Percentiles rank a stretch among this genome's conserved stretches.
Conservation (phyloP, 1,140 invertebrate genomes). For the Gryon sp. region DNA sequence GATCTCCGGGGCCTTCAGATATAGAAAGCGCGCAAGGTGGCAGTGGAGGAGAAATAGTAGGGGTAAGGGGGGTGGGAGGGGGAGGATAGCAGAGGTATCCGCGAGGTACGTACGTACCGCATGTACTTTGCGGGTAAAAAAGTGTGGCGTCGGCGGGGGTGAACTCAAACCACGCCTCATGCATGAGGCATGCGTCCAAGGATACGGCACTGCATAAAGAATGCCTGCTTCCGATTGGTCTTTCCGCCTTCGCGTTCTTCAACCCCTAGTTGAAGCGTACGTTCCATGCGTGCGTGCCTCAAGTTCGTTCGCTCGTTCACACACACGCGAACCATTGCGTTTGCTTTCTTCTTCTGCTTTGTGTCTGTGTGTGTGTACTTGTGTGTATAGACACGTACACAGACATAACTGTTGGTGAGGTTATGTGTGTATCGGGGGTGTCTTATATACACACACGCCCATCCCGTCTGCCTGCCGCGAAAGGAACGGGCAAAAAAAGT, state of each 20-base stretch:
- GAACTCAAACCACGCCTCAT: slow-evolving; percentile 77
- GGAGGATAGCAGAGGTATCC: slow-evolving; percentile 2
- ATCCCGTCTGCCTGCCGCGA: slow-evolving; percentile 24
- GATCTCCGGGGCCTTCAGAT: slow-evolving; percentile 49
- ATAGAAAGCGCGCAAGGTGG: too few species aligned
- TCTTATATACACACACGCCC: slow-evolving; percentile 61
- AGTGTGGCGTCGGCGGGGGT: slow-evolving; percentile 44
- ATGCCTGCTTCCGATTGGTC: slow-evolving; percentile 79
- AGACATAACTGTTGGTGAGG: background rate
- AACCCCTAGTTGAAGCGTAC: slow-evolving; percentile 59
- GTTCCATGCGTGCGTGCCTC: slow-evolving; percentile 58
- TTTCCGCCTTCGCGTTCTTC: slow-evolving; percentile 66
- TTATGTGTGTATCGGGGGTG: slow-evolving; percentile 23
- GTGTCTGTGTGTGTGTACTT: too few species aligned
- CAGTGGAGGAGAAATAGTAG: too few species aligned
- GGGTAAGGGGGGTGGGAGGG: too few species aligned
- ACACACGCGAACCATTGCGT: slow-evolving; percentile 16
- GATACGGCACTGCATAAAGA: slow-evolving; percentile 74
- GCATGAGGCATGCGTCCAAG: slow-evolving; percentile 71
- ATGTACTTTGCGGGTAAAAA: slow-evolving; percentile 36
- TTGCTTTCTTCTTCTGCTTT: slow-evolving; percentile 11
- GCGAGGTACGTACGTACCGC: slow-evolving; percentile 11
- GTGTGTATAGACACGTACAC: background rate
- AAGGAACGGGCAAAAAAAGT: slow-evolving; percentile 29
- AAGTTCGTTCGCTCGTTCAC: slow-evolving; percentile 38